These are phyloP conservation scores for Chaitophorus viminalis DNA, from an alignment of 2,888 invertebrate species.

Conservation along the genomic window DNA sequence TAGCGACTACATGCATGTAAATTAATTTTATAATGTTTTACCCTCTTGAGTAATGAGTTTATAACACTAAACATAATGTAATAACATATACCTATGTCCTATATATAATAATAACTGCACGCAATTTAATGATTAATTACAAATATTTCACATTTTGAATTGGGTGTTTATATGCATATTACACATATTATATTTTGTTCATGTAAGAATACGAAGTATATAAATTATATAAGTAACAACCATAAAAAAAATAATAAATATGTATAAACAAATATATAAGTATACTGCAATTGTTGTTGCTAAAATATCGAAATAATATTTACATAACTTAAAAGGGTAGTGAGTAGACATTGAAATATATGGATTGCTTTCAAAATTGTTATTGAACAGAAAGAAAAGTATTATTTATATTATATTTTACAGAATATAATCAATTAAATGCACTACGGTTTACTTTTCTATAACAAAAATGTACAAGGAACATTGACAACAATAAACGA, in stretches of 20 bases:
- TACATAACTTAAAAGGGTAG: neutral
- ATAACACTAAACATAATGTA: neutral
- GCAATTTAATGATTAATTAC: neutral
- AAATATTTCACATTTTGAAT: neutral
- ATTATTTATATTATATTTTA: neutral
- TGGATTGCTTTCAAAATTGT: neutral
- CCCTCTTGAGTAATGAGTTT: neutral
- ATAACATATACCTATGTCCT: neutral
- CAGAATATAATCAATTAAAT: neutral
- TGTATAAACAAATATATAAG: neutral
- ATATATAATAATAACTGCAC: too few relatives aligned
- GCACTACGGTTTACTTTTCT: neutral
- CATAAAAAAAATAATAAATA: too few relatives aligned
- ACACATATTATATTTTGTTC: neutral
- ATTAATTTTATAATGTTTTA: neutral
- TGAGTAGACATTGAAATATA: neutral
- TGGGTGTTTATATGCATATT: neutral
- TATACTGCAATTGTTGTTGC: neutral
- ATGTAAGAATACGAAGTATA: too few relatives aligned
- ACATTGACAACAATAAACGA: neutral
- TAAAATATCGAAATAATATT: neutral
- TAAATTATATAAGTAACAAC: too few relatives aligned
- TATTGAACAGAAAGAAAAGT: neutral
- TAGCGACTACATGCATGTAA: neutral
- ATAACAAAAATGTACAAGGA: neutral